Conservation (phyloP, 2,888 invertebrate genomes). For the Caenorhabditis macrosperma region DNA sequence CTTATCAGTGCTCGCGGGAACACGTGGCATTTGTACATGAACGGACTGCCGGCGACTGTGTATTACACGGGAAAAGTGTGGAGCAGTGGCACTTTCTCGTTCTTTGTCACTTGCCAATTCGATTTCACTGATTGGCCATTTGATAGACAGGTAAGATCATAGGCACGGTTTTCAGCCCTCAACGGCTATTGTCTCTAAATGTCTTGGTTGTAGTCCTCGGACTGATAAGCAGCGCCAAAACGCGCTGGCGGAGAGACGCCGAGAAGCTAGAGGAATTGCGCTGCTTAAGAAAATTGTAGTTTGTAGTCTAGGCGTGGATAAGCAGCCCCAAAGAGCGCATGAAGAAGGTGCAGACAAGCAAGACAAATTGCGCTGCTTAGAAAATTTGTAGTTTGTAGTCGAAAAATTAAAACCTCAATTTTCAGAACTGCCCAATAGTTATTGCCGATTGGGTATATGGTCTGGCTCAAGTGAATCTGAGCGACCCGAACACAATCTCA, state of each 20-base stretch:
- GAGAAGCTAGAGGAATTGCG: no score
- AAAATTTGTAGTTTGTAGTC: no score
- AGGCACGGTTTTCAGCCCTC: no score
- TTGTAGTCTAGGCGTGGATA: no score
- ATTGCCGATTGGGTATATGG: conserved; percentile 80
- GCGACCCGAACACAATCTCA: conserved; percentile 63
- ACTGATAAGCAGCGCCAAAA: no score
- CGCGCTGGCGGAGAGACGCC: no score
- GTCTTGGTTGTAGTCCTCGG: no score
- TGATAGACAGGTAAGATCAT: conserved; percentile 76
- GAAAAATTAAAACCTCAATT: neutral
- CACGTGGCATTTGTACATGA: conserved; percentile 78
- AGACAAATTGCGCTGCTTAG: no score
- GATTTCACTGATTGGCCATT: conserved; percentile 77
- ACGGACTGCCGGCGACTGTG: conserved; percentile 74
- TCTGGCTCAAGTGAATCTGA: conserved; percentile 76
- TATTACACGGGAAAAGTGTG: conserved; percentile 68
- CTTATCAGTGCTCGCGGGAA: conserved; percentile 75
- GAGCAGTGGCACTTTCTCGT: conserved; percentile 74
- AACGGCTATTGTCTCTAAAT: no score
- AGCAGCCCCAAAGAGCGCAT: no score
- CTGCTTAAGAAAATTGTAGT: no score
- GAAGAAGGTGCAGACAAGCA: no score
- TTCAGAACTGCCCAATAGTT: conserved; percentile 77
- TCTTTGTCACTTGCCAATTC: conserved; percentile 79